Percentiles rank a stretch among this genome's conserved stretches.
Conservation (phyloP, 2,797 vertebrate genomes). For the Enteromius unitaeniatus region DNA sequence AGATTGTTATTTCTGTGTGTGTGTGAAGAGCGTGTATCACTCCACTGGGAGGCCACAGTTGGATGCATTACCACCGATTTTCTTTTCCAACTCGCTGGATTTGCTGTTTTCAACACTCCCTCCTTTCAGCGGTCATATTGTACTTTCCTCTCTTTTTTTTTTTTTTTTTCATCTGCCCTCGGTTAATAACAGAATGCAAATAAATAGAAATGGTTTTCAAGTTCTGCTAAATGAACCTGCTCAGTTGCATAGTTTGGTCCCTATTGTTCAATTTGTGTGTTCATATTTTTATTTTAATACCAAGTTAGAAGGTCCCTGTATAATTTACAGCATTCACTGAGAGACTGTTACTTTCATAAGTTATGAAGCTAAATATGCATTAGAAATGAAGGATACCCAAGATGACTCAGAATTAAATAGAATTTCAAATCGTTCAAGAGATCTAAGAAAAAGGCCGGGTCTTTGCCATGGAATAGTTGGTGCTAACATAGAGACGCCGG, state of each 20-base stretch:
- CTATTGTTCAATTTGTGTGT: not conserved
- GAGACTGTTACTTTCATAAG: not conserved
- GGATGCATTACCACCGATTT: conserved; percentile 35
- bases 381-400: not conserved
- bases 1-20: conserved; percentile 39
- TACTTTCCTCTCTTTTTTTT: not conserved
- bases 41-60: conserved; percentile 39
- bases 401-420: not conserved
- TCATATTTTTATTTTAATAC: not conserved
- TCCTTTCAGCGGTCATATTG: not conserved
- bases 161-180: not conserved
- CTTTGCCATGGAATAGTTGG: no score
- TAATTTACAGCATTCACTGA: not conserved
- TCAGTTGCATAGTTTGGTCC: not conserved
- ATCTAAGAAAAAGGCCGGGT: not conserved
- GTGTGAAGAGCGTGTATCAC: conserved; percentile 13
- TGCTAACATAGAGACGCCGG: not conserved
- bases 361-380: not conserved
- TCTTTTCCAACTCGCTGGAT: conserved; percentile 21
- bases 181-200: not conserved
- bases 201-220: not conserved
- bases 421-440: not conserved
- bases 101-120: conserved; percentile 11
- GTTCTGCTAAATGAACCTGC: not conserved
- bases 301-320: not conserved